Evolutionary conservation across 2,113 vertebrate species (phyloP).

Genomic region (Irena cyanogastra): DNA sequence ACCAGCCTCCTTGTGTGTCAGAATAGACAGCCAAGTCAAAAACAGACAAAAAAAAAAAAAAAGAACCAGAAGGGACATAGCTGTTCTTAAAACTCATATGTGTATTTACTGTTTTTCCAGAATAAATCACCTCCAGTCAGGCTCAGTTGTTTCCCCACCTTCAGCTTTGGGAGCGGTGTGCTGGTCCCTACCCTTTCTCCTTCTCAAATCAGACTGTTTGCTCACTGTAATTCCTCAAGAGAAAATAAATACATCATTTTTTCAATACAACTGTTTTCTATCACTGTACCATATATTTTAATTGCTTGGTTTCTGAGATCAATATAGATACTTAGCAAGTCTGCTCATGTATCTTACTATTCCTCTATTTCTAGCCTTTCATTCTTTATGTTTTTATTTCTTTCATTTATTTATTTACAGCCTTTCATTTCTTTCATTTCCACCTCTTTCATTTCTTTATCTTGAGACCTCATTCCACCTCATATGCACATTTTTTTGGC

Average conservation of each 20-base stretch:
- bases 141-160: not conserved
- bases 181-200: too few relatives aligned
- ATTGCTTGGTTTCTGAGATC: not conserved
- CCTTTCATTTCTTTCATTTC: too few relatives aligned
- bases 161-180: too few relatives aligned
- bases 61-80: not conserved
- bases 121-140: not conserved
- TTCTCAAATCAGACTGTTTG: not conserved
- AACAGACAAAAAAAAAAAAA: not conserved
- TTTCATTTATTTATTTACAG: too few relatives aligned
- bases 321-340: not conserved
- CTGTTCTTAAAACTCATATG: not conserved
- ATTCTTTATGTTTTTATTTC: too few relatives aligned
- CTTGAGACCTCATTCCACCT: not conserved
- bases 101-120: not conserved
- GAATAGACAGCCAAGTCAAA: not conserved
- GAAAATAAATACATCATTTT: not conserved
- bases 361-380: not conserved
- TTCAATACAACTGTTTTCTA: not conserved
- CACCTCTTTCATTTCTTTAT: not conserved
- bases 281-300: not conserved
- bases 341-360: not conserved
- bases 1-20: not conserved
- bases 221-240: not conserved
- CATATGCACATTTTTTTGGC: not conserved